Base-by-base conservation (phyloP, 2,113 vertebrate species). In the Saimiri boliviensis region DNA sequence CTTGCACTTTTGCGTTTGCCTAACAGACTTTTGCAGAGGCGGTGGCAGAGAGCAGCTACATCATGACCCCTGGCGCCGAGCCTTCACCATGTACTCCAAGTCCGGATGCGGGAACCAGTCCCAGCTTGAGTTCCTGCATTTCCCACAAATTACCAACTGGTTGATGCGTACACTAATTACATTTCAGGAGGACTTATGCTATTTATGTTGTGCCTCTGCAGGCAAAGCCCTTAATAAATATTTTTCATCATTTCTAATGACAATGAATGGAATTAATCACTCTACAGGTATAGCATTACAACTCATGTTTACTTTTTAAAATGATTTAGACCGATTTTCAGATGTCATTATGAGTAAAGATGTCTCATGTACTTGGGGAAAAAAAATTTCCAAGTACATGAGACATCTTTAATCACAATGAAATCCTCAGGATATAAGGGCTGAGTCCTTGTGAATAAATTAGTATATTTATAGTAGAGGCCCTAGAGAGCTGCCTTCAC, bases 281-380 rank as follows among this genome's bases (percentile, higher is more conserved):
- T 99, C 98, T 98, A 98, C 99, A 99, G 99, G 98, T 99, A 98
- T 98, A 98, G 98, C 98, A 98, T 99, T 98, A 98, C 98, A 97
- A 97, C 98, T 99, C 99, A 98, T 99, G 99, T 99, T 99, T 99
- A 99, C 99, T 99, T 99, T 99, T 99, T 98, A 98, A 99, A 97
- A 99, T 99, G 98, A 99, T 99, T 99, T 98, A 98, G 97, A 96
- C 97, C 71, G 97, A 97, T 98, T 98, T 98, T 98, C 98, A 98
- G 96, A 99, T 98, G 98, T 98, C 98, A 82, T 97, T 97, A 95
- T 96, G 93, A 98, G 99, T 99, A 99, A 99, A 98, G 97, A 98
- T 98, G 97, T 98, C 96, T 96, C 98, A 84, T 98, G 86, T 98
- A 97, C 97, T 98, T 98, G 96, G 98, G 97, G 97, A 97, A 98